These are phyloP conservation scores for Typhlichthys eigenmanni DNA, from an alignment of 2,797 vertebrate genomes.

Conservation along the genomic window DNA sequence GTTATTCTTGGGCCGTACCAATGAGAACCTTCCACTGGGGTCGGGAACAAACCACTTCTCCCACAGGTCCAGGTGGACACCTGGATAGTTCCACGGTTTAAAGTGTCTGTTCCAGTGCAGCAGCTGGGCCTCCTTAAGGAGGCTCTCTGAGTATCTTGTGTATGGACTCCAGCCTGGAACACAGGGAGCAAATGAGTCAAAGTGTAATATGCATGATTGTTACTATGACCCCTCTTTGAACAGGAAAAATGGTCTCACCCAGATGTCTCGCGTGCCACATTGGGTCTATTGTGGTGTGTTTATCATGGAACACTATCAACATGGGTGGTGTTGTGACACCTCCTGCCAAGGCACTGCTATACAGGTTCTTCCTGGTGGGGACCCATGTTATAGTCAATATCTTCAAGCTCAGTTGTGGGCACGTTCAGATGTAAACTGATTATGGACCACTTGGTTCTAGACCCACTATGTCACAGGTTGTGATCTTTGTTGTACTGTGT, in stretches of 20 bases:
- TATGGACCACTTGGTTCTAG: too few relatives aligned
- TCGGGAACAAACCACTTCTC: conserved; percentile 96
- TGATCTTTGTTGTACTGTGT: too few relatives aligned
- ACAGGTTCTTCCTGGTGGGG: conserved; percentile 84
- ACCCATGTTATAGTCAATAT: not conserved
- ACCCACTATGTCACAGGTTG: too few relatives aligned
- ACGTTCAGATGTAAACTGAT: too few relatives aligned
- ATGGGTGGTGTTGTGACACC: conserved; percentile 91
- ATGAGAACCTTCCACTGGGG: conserved; percentile 85
- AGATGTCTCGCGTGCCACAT: conserved; percentile 94
- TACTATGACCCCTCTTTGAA: not conserved
- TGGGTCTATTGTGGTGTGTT: conserved; percentile 87
- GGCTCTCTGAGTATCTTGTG: conserved; percentile 80
- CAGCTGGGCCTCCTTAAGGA: conserved; percentile 87
- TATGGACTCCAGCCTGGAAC: conserved; percentile 91
- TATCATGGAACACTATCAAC: conserved; percentile 92
- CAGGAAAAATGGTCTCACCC: conserved; percentile 70
- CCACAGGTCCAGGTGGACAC: conserved; percentile 89
- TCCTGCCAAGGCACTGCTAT: conserved; percentile 90
- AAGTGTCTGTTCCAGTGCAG: conserved; percentile 98
- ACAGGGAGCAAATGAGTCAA: not conserved
- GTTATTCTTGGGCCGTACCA: conserved; percentile 77
- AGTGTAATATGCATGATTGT: not conserved
- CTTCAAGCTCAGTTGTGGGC: too few relatives aligned
- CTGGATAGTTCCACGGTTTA: conserved; percentile 91